Base-by-base conservation (phyloP, 2,797 vertebrate genomes). In the Bryconaethiops microstoma region DNA sequence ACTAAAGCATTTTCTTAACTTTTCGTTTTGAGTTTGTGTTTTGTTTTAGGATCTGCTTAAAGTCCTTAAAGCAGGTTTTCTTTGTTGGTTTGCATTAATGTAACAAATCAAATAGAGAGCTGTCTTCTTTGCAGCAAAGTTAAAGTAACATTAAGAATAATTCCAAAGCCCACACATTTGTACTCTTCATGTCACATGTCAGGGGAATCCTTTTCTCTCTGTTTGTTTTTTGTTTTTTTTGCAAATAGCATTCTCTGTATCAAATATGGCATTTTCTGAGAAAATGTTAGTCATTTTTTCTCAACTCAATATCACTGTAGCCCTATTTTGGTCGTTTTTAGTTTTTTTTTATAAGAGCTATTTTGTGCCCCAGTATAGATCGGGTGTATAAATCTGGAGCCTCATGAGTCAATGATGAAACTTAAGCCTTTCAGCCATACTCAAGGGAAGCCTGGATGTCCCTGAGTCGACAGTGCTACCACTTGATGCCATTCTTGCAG, bases 381-480 rank as follows among this genome's bases (percentile, higher is more conserved):
- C 50, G 40, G 3, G 16, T 64, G 48, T 72, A 23, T 12, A 10
- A 60, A 52, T 52, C 81, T 74, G 70, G 52, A 74, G 62, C 76
- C 48, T 81, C 23, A 62, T 35, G 42, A 59, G 21, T 75, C 64
- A 40, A 50, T 81, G 48, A 16, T 68, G 83, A 81, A 78, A 84
- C 48, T 70, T 40, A 55, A 84, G 63, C 71, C 71, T 70, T 57
- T 19, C 25, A 70, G 65, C 70, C 16, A 54, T 63, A 78, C 79
- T 78, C 83, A 63, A 70, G 70, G 83, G 70, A 84, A 84, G 63
- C 54, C 82, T 78, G 71, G 55, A 78, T 81, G 75, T 75, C 75
- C 71, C 75, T 78, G 62, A 68, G 68, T 57, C 39, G 19, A 60
- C 48, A 74, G 42, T 39, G 45, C 48, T 54, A 23, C 45, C 7